Evolutionary conservation across 2,888 invertebrate genomes (phyloP), one percentile per base, ranked within the genome.

Genomic region (Eucriotettix oculatus): DNA sequence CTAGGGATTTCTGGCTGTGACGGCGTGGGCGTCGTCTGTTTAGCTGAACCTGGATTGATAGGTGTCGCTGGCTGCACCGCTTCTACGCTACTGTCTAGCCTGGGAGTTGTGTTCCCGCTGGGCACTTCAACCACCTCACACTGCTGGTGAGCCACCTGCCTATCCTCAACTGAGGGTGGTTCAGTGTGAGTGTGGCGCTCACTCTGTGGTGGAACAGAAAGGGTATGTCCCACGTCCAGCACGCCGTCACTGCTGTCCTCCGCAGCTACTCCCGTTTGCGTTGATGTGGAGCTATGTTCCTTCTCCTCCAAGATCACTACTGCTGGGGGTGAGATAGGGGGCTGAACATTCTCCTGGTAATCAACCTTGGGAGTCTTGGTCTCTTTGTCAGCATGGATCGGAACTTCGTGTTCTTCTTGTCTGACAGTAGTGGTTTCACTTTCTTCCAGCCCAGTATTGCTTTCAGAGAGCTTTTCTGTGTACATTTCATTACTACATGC

Each of bases 1-100:
- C 87, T 87, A n/a, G 86, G 84, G 63, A 87, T 73, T 57, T 85
- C 86, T 0, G 82, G 71, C 57, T 77, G 75, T 12, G 75, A 74
- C 16, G 73, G 72, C 41, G 63, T 52, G 10, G 78, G 75, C 41
- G 77, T 75, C 1, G 78, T 77, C 56, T 77, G 74, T 64, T 78
- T 77, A 0, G 76, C 72, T 1, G 75, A 74, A n/a, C 72, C 73
- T 16, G 72, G 72, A 67, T 72, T 75, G 11, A 64, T 57, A 1
- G 69, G 68, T 10, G 71, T 68, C 60, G 68, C 61, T 16, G 68
- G 66, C 60, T 69, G 69, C 58, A 68, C 65, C 43, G 67, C 60
- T 40, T 70, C 69, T 16, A 66, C 65, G 12, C 64, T 64, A 41
- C 59, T 62, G 52, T 75, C 73, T 16, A 72, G 65, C 61, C 74